Conservation (phyloP, 2,113 vertebrate species). For the Oryzias curvinotus region DNA sequence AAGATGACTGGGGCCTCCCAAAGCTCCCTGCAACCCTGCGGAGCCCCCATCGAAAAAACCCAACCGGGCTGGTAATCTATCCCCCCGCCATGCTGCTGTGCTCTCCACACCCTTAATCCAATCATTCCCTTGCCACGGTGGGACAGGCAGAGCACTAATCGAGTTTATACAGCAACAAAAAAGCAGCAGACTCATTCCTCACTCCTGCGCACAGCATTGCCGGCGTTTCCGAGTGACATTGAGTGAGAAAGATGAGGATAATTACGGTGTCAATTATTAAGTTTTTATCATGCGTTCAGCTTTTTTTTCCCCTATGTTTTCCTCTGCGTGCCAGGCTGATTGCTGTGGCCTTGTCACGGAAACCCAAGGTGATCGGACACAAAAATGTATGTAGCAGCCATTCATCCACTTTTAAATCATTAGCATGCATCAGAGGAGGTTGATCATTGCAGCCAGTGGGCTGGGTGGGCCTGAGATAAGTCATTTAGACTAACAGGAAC, state of each 20-base stretch:
- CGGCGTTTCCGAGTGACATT: constrained; percentile 61
- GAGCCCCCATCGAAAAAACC: constrained; percentile 60
- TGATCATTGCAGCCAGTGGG: constrained; percentile 55
- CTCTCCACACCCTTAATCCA: constrained; percentile 77
- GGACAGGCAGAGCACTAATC: constrained; percentile 77
- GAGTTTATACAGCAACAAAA: constrained; percentile 76
- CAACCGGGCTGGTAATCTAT: constrained; percentile 75
- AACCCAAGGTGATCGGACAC: constrained; percentile 70
- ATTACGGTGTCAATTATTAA: constrained; percentile 79
- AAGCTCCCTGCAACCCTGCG: constrained; percentile 52
- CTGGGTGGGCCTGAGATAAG: constrained; percentile 64
- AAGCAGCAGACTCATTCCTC: constrained; percentile 62
- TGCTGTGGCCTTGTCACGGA: constrained; percentile 72
- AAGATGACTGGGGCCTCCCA: constrained; percentile 65
- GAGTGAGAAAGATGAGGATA: constrained; percentile 76
- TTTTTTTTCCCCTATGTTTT: neutral
- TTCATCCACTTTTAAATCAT: constrained; percentile 61
- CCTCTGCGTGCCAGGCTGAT: constrained; percentile 65
- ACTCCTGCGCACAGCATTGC: constrained; percentile 50
- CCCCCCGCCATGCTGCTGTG: constrained; percentile 66
- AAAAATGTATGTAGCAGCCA: constrained; percentile 53
- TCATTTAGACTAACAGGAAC: constrained; percentile 71
- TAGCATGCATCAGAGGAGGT: constrained; percentile 65
- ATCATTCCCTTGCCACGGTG: constrained; percentile 74
- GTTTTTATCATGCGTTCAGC: constrained; percentile 61